These are phyloP conservation scores for Scolopax mira DNA, from an alignment of 2,113 vertebrate genomes.

Conservation along the genomic window DNA sequence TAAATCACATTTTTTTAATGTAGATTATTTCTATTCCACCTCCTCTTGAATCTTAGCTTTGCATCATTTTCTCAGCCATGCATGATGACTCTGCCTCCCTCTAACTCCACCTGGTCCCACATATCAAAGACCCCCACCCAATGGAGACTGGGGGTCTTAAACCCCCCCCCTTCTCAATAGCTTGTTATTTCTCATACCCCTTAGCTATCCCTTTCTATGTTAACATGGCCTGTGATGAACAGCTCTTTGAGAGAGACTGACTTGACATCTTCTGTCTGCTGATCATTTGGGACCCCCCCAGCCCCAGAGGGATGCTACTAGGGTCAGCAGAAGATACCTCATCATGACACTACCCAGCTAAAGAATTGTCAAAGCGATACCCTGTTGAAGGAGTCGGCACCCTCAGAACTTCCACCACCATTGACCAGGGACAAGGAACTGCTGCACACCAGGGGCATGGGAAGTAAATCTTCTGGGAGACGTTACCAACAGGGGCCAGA, in stretches of 20 bases:
- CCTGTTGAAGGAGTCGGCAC: accelerated
- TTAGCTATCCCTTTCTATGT: not conserved
- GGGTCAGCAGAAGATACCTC: not conserved
- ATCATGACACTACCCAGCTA: accelerated
- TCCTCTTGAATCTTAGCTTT: not conserved
- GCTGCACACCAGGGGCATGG: accelerated
- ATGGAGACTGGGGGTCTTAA: not conserved
- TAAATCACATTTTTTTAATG: not conserved
- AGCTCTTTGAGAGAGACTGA: not conserved
- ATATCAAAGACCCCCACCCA: not conserved
- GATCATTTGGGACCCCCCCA: not conserved
- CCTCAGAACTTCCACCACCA: not conserved
- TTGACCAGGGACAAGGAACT: not conserved
- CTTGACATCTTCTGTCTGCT: not conserved
- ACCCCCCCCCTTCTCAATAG: accelerated
- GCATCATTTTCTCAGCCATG: not conserved
- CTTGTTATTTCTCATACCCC: not conserved
- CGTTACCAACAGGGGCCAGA: not conserved
- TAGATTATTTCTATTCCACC: not conserved
- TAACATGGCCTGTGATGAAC: accelerated
- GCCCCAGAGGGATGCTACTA: not conserved
- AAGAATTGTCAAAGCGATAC: not conserved
- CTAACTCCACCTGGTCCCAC: not conserved
- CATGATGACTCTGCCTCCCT: not conserved
- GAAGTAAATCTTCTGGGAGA: not conserved